These are phyloP conservation scores for Notolabrus celidotus DNA, from an alignment of 2,797 vertebrate species.

Conservation along the genomic window DNA sequence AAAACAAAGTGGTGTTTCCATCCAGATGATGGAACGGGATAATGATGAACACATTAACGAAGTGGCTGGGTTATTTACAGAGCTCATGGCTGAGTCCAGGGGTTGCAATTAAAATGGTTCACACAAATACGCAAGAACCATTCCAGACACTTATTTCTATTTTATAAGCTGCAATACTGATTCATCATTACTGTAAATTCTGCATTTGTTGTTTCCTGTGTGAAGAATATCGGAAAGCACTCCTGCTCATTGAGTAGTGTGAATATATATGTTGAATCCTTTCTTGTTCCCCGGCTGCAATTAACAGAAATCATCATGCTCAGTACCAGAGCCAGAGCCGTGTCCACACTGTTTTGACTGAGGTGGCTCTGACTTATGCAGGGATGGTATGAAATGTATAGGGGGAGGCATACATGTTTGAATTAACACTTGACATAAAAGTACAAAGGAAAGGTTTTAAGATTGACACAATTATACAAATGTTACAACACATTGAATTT, in stretches of 20 bases:
- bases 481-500: too few relatives aligned
- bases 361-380: too few relatives aligned
- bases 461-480: too few relatives aligned
- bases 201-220: slow-evolving; percentile 38
- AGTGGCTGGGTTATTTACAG: slow-evolving; percentile 64
- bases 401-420: too few relatives aligned
- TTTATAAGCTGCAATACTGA: slow-evolving; percentile 34
- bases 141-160: slow-evolving; percentile 60
- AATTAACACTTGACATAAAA: too few relatives aligned
- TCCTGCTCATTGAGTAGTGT: background rate
- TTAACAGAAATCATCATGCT: background rate
- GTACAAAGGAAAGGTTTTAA: too few relatives aligned
- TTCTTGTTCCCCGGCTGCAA: background rate
- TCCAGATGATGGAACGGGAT: slow-evolving; percentile 62
- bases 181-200: slow-evolving; percentile 23
- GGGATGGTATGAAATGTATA: too few relatives aligned
- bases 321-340: too few relatives aligned
- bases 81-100: slow-evolving; percentile 62
- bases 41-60: slow-evolving; percentile 69
- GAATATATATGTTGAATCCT: background rate
- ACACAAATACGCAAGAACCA: slow-evolving; percentile 51
- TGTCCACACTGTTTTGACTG: too few relatives aligned
- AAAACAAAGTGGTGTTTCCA: slow-evolving; percentile 55
- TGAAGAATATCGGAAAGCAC: slow-evolving; percentile 24
- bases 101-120: slow-evolving; percentile 73